Conservation (phyloP, 2,888 invertebrate species). For the Himalopsyche tibetana region DNA sequence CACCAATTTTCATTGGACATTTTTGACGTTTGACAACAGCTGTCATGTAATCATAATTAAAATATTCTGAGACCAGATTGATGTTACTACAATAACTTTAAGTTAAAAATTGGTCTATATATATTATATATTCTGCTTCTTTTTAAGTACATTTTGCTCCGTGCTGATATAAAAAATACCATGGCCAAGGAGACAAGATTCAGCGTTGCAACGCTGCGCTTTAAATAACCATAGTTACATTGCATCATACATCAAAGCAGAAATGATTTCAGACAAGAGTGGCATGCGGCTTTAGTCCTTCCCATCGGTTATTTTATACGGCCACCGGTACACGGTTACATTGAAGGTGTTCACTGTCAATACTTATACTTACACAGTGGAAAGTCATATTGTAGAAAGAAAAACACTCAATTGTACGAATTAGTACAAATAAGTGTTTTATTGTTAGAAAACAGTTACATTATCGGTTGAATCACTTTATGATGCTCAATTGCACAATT, state of each 20-base stretch:
- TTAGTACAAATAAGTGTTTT: too few relatives aligned
- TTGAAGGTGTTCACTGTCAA: too few relatives aligned
- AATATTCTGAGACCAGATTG: slow-evolving; percentile 52
- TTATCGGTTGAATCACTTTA: too few relatives aligned
- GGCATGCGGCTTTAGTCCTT: slow-evolving; percentile 14
- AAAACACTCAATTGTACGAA: too few relatives aligned
- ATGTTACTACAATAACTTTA: slow-evolving; percentile 48
- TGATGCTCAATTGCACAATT: too few relatives aligned
- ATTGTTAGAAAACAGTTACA: too few relatives aligned
- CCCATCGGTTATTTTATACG: not conserved
- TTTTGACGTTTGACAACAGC: slow-evolving; percentile 45
- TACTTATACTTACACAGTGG: too few relatives aligned
- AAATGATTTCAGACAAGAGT: slow-evolving; percentile 4
- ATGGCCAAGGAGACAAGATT: slow-evolving; percentile 2
- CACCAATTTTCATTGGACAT: slow-evolving; percentile 56
- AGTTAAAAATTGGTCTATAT: slow-evolving; percentile 49
- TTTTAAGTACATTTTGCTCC: slow-evolving; percentile 48
- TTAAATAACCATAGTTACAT: slow-evolving; percentile 27
- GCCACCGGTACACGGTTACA: too few relatives aligned
- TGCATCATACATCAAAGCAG: slow-evolving; percentile 7
- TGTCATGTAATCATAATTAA: slow-evolving; percentile 51
- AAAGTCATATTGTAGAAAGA: too few relatives aligned
- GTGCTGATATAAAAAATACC: slow-evolving; percentile 45
- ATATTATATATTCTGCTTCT: slow-evolving; percentile 19
- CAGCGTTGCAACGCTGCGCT: not conserved